These are phyloP conservation scores for Bucco capensis DNA, from an alignment of 2,113 vertebrate genomes.

Conservation along the genomic window DNA sequence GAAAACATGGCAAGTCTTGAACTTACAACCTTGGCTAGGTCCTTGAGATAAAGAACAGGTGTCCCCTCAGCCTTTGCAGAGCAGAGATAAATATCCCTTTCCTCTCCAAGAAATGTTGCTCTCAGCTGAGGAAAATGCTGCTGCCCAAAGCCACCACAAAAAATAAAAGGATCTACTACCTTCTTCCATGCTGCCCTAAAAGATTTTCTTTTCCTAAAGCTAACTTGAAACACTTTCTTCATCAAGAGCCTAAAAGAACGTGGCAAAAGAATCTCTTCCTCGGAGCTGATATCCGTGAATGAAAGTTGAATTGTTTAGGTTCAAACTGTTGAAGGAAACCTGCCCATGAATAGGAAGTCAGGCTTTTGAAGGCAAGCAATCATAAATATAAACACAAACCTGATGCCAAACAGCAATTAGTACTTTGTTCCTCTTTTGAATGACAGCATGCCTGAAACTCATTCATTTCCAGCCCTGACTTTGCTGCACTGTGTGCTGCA, in stretches of 20 bases:
- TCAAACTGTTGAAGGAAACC: conserved; percentile 40
- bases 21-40: conserved; percentile 1
- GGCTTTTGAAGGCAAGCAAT: conserved; percentile 46
- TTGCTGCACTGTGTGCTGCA: conserved; percentile 15
- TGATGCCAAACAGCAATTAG: conserved; percentile 49
- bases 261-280: background rate
- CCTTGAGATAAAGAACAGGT: conserved; percentile 36
- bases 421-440: conserved; percentile 61
- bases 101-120: background rate
- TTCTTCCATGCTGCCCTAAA: background rate
- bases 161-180: background rate
- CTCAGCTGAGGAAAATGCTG: background rate
- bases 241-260: background rate
- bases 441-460: conserved; percentile 16
- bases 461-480: conserved; percentile 39
- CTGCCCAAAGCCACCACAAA: background rate
- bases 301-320: conserved; percentile 61
- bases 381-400: conserved; percentile 60
- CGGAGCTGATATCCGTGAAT: conserved; percentile 24
- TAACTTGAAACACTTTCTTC: conserved; percentile 5
- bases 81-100: conserved; percentile 13
- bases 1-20: background rate
- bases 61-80: background rate
- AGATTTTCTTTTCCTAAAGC: background rate
- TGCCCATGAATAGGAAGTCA: conserved; percentile 46